Evolutionary conservation across 2,797 vertebrate species (phyloP).

Genomic region (Florisuga fusca): DNA sequence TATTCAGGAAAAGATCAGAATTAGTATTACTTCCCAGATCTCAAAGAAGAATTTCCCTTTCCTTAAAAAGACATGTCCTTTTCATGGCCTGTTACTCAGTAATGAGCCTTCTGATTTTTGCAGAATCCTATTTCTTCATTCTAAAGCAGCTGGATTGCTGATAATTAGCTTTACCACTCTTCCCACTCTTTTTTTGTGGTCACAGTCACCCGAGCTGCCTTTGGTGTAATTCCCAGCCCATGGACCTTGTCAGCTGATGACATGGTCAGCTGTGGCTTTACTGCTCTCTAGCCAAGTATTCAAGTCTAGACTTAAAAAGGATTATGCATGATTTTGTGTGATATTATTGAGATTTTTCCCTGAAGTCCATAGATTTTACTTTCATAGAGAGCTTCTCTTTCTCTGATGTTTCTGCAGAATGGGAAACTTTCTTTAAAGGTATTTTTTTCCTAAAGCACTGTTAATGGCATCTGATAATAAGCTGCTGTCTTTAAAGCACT

Average conservation of each 20-base stretch:
- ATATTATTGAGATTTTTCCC: background rate
- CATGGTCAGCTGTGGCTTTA: background rate
- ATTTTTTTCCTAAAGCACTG: background rate
- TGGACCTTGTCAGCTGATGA: background rate
- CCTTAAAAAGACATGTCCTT: background rate
- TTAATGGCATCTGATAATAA: background rate
- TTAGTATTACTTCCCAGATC: background rate
- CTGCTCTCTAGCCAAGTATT: background rate
- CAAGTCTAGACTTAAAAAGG: background rate
- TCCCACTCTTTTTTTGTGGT: background rate
- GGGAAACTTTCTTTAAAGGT: background rate
- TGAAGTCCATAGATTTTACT: background rate
- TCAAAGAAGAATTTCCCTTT: slow-evolving; percentile 16
- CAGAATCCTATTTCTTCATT: background rate
- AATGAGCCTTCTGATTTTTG: slow-evolving; percentile 36
- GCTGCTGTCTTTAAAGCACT: background rate
- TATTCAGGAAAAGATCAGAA: slow-evolving; percentile 17
- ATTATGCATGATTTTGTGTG: background rate
- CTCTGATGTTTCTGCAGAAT: background rate
- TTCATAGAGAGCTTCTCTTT: background rate
- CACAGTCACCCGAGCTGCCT: background rate
- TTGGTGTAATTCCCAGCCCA: background rate
- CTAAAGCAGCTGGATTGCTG: background rate
- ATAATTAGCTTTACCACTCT: background rate
- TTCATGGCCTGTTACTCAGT: slow-evolving; percentile 12